phyloP scores from a whole-genome alignment of 2,797 vertebrate species.

The Eptatretus atami region DNA sequence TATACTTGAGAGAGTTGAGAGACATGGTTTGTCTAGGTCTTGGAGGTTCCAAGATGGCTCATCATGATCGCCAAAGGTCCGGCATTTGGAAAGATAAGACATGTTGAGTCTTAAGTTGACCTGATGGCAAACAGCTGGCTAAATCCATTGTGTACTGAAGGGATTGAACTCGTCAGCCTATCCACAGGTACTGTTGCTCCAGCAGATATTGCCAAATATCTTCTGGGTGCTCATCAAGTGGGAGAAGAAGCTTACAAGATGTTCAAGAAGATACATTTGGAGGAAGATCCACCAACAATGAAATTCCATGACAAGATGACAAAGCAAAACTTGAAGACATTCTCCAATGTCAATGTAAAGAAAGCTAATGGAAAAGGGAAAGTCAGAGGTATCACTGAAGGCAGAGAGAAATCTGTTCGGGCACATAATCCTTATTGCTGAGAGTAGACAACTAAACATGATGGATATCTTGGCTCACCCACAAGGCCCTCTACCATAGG shows the following conservation, averaged over 20 bases:
- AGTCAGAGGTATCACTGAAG: background rate
- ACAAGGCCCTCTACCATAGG: too few relatives aligned
- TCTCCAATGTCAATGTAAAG: too few relatives aligned
- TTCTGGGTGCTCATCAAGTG: background rate
- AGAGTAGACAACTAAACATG: background rate
- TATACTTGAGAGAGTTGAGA: background rate
- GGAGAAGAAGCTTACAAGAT: background rate
- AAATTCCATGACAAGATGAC: too few relatives aligned
- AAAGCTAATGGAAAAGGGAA: background rate
- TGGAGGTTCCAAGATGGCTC: background rate
- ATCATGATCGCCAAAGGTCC: background rate
- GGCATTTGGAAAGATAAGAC: background rate
- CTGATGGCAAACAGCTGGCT: background rate
- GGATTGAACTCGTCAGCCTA: background rate
- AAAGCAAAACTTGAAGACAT: too few relatives aligned
- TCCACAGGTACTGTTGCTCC: background rate
- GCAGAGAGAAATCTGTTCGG: slow-evolving; percentile 1
- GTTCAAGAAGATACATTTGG: too few relatives aligned
- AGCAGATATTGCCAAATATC: background rate
- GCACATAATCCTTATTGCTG: background rate
- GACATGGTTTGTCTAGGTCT: background rate
- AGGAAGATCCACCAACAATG: too few relatives aligned
- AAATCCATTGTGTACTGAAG: background rate
- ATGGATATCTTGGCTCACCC: too few relatives aligned
- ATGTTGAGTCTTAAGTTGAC: background rate